A percentile compares a stretch with the other conserved stretches of the same genome.
Conservation (phyloP, 2,113 vertebrate genomes). For the Tretioscincus oriximinensis region DNA sequence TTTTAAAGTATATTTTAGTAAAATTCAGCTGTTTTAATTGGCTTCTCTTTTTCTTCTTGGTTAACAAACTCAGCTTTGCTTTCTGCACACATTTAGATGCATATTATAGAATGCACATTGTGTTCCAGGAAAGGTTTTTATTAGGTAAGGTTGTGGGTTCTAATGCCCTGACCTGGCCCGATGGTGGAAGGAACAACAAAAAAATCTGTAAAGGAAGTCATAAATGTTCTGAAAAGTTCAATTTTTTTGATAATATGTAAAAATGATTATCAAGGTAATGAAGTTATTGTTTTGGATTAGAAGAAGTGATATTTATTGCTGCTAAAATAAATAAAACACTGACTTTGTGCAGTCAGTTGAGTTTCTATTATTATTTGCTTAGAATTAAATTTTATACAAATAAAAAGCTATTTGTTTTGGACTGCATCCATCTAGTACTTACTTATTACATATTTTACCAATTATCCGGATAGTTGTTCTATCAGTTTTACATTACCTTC, state of each 20-base stretch:
- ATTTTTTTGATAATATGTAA: conserved; percentile 41
- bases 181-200: conserved; percentile 13
- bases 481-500: no score
- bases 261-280: conserved; percentile 19
- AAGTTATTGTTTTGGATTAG: conserved; percentile 51
- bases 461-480: no score
- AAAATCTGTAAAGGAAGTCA: conserved; percentile 29
- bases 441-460: no score
- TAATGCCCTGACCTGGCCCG: neutral
- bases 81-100: neutral
- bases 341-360: neutral
- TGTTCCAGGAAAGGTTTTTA: conserved; percentile 15
- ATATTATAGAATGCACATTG: conserved; percentile 7
- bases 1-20: neutral
- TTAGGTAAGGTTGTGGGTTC: conserved; percentile 14
- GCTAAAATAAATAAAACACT: neutral
- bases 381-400: neutral
- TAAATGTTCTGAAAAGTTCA: conserved; percentile 22
- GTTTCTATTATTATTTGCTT: neutral
- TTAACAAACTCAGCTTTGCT: neutral
- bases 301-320: conserved; percentile 43
- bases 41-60: conserved; percentile 20
- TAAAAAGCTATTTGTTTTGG: neutral
- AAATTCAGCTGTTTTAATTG: conserved; percentile 8
- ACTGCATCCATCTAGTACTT: no score